Evolutionary conservation across 2,888 invertebrate genomes (phyloP), one percentile per base, ranked within the genome.

Genomic region (Ditula angustiorana): DNA sequence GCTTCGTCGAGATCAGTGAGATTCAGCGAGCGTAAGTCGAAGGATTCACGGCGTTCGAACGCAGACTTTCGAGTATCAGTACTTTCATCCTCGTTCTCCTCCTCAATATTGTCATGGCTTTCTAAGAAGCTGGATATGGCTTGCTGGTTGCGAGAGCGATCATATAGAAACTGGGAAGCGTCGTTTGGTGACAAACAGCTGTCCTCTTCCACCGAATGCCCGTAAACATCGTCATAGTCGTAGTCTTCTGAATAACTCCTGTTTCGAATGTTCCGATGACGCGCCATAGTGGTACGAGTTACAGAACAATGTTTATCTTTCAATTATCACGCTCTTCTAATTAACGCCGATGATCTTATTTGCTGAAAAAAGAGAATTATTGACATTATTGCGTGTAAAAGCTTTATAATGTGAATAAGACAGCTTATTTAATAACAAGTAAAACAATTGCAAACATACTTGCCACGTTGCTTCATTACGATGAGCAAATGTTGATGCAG

Each of bases 171-270:
- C 79, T 97, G 96, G 66, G 95, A 94, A 37, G 95, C 93, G 92
- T 98, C 97, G 80, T 96, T 96, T 2, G 98, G 98, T 11, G 98
- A 99, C 77, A 98, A 95, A 81, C 96, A 96, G 85, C 95, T 96
- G 81, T 98, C 98, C 80, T 99, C 98, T 87, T 99, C 99, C 44
- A 98, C 96, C 2, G 98, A 98, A 86, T 97, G 97, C 10, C 98
- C 98, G 84, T 98, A 99, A 66, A 97, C 95, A 91, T 97, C 98
- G 79, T 98, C 97, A 77, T 97, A 97, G 78, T 98, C 98, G 81
- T 97, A 98, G 79, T 98, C 98, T 77, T 98, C 98, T 26, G 96
- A 95, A 86, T 96, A 97, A 82, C 96, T 96, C 94, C 97, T 95
- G 68, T 96, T 95, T 64, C 98, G 94, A 61, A 98, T 94, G 88